phyloP scores from a whole-genome alignment of 2,888 invertebrate genomes.

The Camponotus fellah region DNA sequence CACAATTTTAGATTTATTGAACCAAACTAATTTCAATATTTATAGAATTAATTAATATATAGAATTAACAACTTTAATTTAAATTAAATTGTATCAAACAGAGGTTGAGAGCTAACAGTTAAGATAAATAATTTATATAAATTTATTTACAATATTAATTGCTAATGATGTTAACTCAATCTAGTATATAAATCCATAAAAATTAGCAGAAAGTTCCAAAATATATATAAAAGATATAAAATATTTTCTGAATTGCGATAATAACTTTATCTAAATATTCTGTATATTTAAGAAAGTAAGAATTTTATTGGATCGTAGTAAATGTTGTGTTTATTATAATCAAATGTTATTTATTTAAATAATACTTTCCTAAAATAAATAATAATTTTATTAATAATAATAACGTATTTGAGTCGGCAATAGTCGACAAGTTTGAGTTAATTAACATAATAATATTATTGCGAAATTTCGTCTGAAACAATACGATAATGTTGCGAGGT shows the following conservation, averaged over 20 bases:
- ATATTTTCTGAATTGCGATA: background rate
- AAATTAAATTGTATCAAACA: conserved; percentile 15
- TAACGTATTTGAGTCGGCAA: background rate
- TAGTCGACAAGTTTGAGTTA: background rate
- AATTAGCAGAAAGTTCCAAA: background rate
- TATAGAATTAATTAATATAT: background rate
- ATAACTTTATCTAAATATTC: conserved; percentile 1
- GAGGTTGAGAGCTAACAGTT: background rate
- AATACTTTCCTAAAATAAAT: background rate
- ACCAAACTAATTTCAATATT: background rate
- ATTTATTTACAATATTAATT: conserved; percentile 23
- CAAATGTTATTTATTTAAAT: background rate
- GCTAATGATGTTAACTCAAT: conserved; percentile 19
- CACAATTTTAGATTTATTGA: background rate
- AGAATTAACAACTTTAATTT: background rate
- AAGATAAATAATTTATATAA: conserved; percentile 43
- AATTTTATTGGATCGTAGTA: background rate
- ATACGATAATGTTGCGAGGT: background rate
- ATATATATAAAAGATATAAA: conserved; percentile 8
- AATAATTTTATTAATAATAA: conserved; percentile 2
- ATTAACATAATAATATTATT: background rate
- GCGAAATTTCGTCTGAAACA: background rate
- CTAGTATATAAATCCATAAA: conserved; percentile 1
- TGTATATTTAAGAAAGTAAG: background rate
- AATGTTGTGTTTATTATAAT: no score